These are phyloP conservation scores for Halictus ligatus DNA, from an alignment of 2,888 invertebrate species.

Conservation along the genomic window DNA sequence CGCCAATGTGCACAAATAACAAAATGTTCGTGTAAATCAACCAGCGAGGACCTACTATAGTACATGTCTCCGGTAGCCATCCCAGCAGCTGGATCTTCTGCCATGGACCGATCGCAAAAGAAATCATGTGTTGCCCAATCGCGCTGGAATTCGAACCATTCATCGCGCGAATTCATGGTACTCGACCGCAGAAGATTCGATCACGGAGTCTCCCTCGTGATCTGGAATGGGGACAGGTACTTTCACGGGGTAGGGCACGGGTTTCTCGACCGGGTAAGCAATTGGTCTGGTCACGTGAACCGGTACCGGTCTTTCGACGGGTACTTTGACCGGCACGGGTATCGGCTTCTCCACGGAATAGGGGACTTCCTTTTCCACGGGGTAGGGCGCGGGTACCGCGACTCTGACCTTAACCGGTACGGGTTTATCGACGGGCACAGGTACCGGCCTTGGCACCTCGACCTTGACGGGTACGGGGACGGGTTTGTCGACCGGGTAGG, in stretches of 20 bases:
- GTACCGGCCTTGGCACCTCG: conserved; percentile 90
- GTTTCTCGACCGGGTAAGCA: conserved; percentile 88
- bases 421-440: conserved; percentile 90
- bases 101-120: background rate
- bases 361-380: conserved; percentile 86
- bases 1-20: too few species aligned
- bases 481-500: conserved; percentile 88
- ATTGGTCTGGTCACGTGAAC: conserved; percentile 82
- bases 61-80: background rate
- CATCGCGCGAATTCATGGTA: conserved; percentile 18
- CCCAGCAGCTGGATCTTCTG: background rate
- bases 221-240: conserved; percentile 85
- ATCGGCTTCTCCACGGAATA: conserved; percentile 91
- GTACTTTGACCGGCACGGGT: conserved; percentile 87
- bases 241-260: conserved; percentile 87
- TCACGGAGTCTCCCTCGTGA: background rate
- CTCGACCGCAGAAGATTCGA: background rate
- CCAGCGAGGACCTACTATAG: background rate
- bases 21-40: background rate
- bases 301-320: conserved; percentile 87
- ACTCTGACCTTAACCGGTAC: conserved; percentile 91
- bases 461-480: conserved; percentile 93
- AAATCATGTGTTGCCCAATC: background rate
- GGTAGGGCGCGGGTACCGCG: conserved; percentile 88
- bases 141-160: background rate